Evolutionary conservation across 2,888 invertebrate species (phyloP), one percentile per base, ranked within the genome.

Genomic region (Eupsilia transversa): DNA sequence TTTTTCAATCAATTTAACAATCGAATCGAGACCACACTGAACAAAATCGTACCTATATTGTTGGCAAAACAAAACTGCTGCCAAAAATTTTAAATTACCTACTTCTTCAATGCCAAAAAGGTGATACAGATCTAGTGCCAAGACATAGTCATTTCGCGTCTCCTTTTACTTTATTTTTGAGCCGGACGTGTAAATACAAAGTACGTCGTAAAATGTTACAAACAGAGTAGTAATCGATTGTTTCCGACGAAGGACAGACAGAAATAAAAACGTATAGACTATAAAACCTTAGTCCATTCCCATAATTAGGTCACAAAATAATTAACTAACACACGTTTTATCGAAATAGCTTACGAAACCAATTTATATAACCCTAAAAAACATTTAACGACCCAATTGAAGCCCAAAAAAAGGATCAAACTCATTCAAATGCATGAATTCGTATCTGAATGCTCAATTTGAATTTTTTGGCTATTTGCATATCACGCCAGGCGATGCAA

Each of bases 401-500:
- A 12, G 30, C 56, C 61, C 9, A 49, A 74, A 85, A 81, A 83
- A 68, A 60, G 10, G 56, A 33, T 57, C 14, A 30, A 72, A 56
- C 81, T 84, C 79, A 87, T 87, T 75, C 23, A 63, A 87, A 87
- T 82, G 77, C 82, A 87, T 77, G 78, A 82, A 87, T 82, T 82
- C 79, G 52, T 68, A 79, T 74, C 68, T 79, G 61, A 87, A 83
- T 76, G 71, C 70, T 73, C 68, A 77, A 83, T 83, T 87, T 68
- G 63, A 75, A 57, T 86, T 72, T 78, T 80, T 61, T 33, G 9
- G n/a, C 23, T 57, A 83, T 87, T 87, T 79, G 60, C 70, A 87
- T 86, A 77, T 72, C 46, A 59, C 38, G 77, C 73, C 38, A 9
- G 38, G 43, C 61, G 38, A 69, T 77, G 43, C 10, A 69, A 79